Percentiles rank a stretch among this genome's conserved stretches.
Conservation (phyloP, 2,888 invertebrate species). For the Rotaria magnacalcarata region DNA sequence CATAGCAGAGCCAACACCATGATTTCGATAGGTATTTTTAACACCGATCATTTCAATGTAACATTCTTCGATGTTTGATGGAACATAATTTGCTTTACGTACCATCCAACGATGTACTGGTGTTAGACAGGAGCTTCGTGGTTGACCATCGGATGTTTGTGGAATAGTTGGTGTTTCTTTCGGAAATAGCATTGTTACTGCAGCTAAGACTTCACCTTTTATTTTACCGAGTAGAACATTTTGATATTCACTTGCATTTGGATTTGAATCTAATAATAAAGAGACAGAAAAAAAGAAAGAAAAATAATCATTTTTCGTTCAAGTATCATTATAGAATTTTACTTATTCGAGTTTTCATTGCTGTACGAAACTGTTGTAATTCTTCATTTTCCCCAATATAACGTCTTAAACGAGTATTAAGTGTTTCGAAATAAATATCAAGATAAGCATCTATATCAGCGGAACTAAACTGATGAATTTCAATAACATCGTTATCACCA, state of each 20-base stretch:
- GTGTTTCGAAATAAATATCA: conserved; percentile 30
- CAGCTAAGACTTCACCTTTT: not conserved
- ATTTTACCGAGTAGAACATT: conserved; percentile 15
- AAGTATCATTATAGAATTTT: not conserved
- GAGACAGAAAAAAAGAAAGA: not conserved
- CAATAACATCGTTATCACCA: conserved; percentile 22
- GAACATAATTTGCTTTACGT: conserved; percentile 22
- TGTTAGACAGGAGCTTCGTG: not conserved
- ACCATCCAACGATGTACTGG: not conserved
- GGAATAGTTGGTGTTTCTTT: not conserved
- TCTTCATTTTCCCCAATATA: not conserved
- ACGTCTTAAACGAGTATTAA: conserved; percentile 5
- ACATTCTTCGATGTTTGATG: conserved; percentile 18
- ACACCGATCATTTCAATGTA: conserved; percentile 36
- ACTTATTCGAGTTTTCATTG: conserved; percentile 32
- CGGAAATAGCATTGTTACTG: not conserved
- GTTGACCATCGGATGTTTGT: not conserved
- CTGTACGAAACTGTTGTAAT: not conserved
- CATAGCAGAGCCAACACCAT: conserved; percentile 20
- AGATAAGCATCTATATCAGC: conserved; percentile 21
- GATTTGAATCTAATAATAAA: not conserved
- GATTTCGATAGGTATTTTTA: not conserved
- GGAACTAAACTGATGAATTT: conserved; percentile 20
- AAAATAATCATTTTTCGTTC: not conserved
- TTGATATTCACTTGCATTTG: conserved; percentile 21